Conservation (phyloP, 30 jellyfish, hydroid and myxozoan genomes). For the Mastigias papua region DNA sequence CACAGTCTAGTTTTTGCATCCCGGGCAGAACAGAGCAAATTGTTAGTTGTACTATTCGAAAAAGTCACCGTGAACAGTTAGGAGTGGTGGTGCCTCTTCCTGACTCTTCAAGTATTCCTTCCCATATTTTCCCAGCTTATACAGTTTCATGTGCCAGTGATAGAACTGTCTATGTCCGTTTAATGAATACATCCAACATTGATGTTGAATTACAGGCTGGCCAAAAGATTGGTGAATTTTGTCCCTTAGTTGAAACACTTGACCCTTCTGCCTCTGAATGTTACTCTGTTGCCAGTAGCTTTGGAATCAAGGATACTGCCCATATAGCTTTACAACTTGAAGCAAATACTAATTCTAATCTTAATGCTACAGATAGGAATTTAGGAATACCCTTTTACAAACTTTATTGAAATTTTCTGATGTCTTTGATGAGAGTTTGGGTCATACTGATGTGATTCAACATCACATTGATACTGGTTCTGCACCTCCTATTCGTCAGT, state of each 20-base stretch:
- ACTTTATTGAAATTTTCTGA: constrained; percentile 53
- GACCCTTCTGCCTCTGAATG: neutral
- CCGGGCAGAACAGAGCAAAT: constrained; percentile 35
- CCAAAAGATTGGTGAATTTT: constrained; percentile 44
- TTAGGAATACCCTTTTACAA: neutral
- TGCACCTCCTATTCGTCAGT: constrained; percentile 65
- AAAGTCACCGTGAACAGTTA: constrained; percentile 29
- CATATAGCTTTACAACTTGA: neutral
- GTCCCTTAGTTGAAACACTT: constrained; percentile 36
- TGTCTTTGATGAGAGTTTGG: constrained; percentile 58
- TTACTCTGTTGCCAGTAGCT: neutral
- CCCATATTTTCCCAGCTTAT: constrained; percentile 28
- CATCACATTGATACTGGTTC: constrained; percentile 68
- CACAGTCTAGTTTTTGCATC: constrained; percentile 2
- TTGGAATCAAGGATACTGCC: neutral
- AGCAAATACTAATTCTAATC: neutral
- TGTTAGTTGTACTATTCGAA: constrained; percentile 10
- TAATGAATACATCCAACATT: constrained; percentile 43
- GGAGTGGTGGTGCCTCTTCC: constrained; percentile 24
- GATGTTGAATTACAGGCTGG: constrained; percentile 54
- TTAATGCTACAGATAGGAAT: neutral
- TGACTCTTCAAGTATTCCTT: neutral
- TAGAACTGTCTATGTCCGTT: constrained; percentile 24
- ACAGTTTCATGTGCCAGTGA: constrained; percentile 24
- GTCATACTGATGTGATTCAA: constrained; percentile 49